These are phyloP conservation scores for Coracias cyanogaster DNA, from an alignment of 2,797 vertebrate genomes.

Conservation along the genomic window DNA sequence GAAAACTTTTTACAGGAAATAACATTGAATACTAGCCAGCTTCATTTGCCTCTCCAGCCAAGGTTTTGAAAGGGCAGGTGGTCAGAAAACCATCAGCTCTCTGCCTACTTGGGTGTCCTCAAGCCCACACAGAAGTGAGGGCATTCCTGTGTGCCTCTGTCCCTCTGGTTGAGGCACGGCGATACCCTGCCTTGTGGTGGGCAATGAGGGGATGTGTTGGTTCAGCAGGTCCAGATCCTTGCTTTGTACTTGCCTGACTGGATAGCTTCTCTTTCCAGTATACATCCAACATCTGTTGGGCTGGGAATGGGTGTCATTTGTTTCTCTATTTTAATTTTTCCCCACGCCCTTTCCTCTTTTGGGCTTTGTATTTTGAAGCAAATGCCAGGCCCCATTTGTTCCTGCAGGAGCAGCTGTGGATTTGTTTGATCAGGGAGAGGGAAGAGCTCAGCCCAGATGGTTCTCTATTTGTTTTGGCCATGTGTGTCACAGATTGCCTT, in stretches of 20 bases:
- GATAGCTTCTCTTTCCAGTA: not conserved
- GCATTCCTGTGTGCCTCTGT: not conserved
- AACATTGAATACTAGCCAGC: not conserved
- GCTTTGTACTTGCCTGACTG: not conserved
- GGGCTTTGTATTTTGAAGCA: not conserved
- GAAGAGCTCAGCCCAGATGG: slow-evolving; percentile 56
- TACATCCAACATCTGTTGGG: not conserved
- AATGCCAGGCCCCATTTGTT: not conserved
- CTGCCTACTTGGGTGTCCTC: fast-evolving
- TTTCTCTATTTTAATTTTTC: not conserved
- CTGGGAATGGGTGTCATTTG: not conserved
- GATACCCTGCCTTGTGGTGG: not conserved
- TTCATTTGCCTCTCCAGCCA: not conserved
- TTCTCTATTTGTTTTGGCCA: slow-evolving; percentile 28
- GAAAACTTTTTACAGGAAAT: not conserved
- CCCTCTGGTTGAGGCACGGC: not conserved
- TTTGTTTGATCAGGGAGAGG: slow-evolving; percentile 47
- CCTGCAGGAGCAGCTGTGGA: not conserved
- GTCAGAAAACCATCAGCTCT: not conserved
- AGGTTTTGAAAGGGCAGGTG: not conserved
- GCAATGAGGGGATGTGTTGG: not conserved
- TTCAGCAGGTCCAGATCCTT: not conserved
- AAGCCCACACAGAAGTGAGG: not conserved
- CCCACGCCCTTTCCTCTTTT: not conserved
- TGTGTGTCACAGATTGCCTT: not conserved